These are phyloP conservation scores for Ecliptopera silaceata DNA, from an alignment of 2,888 invertebrate genomes.

Conservation along the genomic window DNA sequence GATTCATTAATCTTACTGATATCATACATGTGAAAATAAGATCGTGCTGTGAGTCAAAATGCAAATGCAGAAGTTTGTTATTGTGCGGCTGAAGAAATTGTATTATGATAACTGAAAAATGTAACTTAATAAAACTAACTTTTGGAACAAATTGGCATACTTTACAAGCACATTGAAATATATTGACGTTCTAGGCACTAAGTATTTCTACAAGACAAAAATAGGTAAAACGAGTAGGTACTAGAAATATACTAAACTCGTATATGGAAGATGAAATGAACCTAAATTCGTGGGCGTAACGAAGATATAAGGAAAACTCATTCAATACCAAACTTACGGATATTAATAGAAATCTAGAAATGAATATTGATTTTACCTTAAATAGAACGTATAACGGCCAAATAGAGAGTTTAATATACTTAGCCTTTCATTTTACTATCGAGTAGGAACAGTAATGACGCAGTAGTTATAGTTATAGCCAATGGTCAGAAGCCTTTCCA, in stretches of 20 bases:
- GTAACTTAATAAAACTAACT: too few relatives aligned
- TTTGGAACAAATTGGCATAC: not conserved
- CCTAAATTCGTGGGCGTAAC: slow-evolving; percentile 14
- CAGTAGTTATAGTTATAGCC: not conserved
- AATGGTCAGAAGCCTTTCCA: not conserved
- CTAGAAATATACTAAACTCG: slow-evolving; percentile 1
- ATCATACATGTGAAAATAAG: too few relatives aligned
- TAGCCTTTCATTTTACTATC: slow-evolving; percentile 12
- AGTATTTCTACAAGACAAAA: not conserved
- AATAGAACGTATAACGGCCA: slow-evolving; percentile 8
- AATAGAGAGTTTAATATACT: slow-evolving; percentile 12
- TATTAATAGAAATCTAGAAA: slow-evolving; percentile 17
- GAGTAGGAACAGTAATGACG: slow-evolving; percentile 5
- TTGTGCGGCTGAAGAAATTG: too few relatives aligned
- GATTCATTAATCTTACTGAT: not conserved
- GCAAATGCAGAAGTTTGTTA: too few relatives aligned
- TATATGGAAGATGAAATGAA: not conserved
- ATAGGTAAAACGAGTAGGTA: not conserved
- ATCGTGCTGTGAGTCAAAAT: too few relatives aligned
- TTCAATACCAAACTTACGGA: slow-evolving; percentile 10
- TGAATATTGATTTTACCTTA: slow-evolving; percentile 18
- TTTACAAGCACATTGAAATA: not conserved
- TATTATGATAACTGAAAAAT: too few relatives aligned
- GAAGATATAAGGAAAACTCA: slow-evolving; percentile 16
- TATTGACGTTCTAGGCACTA: too few relatives aligned